Evolutionary conservation across 2,113 vertebrate species (phyloP).

Genomic region (Malurus melanocephalus): DNA sequence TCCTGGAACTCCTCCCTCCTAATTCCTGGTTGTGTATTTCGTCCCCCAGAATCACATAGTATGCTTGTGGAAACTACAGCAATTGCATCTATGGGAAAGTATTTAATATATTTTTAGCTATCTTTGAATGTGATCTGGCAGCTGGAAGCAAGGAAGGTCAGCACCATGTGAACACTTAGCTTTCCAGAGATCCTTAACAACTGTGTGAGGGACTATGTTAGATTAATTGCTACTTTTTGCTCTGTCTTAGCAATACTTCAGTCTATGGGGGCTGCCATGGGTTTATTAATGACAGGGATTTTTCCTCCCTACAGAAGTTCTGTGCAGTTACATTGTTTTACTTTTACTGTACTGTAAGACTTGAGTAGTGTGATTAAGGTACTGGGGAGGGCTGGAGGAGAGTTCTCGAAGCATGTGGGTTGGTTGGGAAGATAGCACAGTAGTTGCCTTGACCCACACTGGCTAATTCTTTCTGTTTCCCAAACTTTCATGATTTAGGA

Average conservation of each 20-base stretch:
- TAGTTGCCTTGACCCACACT: background rate
- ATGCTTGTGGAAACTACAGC: conserved; percentile 56
- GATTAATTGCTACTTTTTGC: background rate
- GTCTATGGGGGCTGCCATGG: background rate
- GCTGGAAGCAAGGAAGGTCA: conserved; percentile 41
- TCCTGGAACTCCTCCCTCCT: conserved; percentile 38
- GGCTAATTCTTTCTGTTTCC: conserved; percentile 42
- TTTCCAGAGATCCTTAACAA: conserved; percentile 20
- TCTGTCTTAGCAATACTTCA: background rate
- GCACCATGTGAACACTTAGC: conserved; percentile 16
- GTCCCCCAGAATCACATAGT: conserved; percentile 18
- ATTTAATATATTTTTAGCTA: conserved; percentile 66
- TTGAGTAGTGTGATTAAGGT: background rate
- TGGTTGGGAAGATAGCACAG: background rate
- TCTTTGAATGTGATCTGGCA: conserved; percentile 59
- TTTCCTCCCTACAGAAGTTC: background rate
- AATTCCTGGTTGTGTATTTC: conserved; percentile 31
- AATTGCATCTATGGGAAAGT: conserved; percentile 65
- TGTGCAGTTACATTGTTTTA: background rate
- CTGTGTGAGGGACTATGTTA: background rate
- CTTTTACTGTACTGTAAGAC: background rate
- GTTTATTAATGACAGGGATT: background rate
- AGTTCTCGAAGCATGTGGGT: background rate
- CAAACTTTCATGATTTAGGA: conserved; percentile 65
- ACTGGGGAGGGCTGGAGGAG: background rate